Percentiles rank a stretch among this genome's conserved stretches.
Conservation (phyloP, 1,140 invertebrate genomes). For the Drosophila pectinifera region DNA sequence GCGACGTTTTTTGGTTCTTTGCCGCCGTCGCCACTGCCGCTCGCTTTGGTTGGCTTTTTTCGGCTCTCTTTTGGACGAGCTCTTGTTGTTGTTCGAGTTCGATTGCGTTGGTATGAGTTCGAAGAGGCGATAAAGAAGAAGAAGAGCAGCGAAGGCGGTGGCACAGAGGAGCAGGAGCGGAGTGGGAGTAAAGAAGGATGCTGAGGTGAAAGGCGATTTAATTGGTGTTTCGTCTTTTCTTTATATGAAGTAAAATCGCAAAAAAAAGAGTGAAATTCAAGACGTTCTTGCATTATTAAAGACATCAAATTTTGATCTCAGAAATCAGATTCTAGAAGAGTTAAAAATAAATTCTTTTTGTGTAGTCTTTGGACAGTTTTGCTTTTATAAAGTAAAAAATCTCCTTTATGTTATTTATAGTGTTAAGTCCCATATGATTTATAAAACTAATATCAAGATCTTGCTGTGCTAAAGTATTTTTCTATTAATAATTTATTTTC, state of each 20-base stretch:
- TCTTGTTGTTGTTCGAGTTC: slow-evolving; percentile 29
- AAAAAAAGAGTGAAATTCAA: background rate
- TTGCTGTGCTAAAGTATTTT: too few species aligned
- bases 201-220: slow-evolving; percentile 62
- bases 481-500: too few species aligned
- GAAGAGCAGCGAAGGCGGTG: slow-evolving; percentile 8
- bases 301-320: background rate
- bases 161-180: slow-evolving; percentile 47
- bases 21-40: slow-evolving; percentile 12
- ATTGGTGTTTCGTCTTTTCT: slow-evolving; percentile 10
- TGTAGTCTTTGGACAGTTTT: too few species aligned
- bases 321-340: too few species aligned
- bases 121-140: background rate
- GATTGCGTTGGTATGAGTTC: slow-evolving; percentile 30
- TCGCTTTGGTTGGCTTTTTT: slow-evolving; percentile 38
- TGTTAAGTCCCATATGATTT: too few species aligned
- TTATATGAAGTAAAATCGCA: background rate
- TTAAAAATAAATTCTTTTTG: too few species aligned
- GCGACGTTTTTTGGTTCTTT: slow-evolving; percentile 50
- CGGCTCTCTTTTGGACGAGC: slow-evolving; percentile 14
- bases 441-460: too few species aligned
- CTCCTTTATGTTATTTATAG: too few species aligned
- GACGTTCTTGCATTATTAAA: background rate
- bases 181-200: background rate
- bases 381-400: too few species aligned